Percentiles rank a stretch among this genome's conserved stretches.
Conservation (phyloP, 2,113 vertebrate genomes). For the Aegithalos caudatus region DNA sequence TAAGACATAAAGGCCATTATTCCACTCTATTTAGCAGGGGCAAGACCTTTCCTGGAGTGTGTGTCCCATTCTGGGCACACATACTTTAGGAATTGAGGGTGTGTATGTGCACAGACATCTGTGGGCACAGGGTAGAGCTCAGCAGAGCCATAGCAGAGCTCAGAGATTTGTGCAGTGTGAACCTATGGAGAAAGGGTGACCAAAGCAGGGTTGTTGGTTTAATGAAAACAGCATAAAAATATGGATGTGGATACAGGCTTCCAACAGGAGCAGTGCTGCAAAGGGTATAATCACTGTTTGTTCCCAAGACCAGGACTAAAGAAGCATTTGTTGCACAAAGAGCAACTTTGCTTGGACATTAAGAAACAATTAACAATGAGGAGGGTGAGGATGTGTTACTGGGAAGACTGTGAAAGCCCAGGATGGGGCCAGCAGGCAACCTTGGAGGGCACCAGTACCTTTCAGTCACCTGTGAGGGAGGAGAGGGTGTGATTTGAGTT, state of each 20-base stretch:
- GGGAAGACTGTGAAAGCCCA: background rate
- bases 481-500: background rate
- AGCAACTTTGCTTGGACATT: background rate
- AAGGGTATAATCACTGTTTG: background rate
- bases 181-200: background rate
- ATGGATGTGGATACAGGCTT: background rate
- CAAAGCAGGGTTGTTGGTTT: background rate
- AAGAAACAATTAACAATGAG: background rate
- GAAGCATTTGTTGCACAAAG: background rate
- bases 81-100: background rate
- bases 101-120: background rate
- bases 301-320: background rate
- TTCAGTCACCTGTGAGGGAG: background rate
- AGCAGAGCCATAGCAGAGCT: background rate
- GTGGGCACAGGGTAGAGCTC: background rate
- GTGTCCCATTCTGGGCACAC: background rate
- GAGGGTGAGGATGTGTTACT: background rate
- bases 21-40: background rate
- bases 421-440: accelerated
- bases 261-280: background rate
- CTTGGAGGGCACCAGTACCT: background rate
- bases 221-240: background rate
- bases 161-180: background rate
- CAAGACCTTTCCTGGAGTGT: background rate
- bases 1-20: conserved; percentile 1